Conservation (phyloP, 2,797 vertebrate species). For the Pipistrellus nathusii region DNA sequence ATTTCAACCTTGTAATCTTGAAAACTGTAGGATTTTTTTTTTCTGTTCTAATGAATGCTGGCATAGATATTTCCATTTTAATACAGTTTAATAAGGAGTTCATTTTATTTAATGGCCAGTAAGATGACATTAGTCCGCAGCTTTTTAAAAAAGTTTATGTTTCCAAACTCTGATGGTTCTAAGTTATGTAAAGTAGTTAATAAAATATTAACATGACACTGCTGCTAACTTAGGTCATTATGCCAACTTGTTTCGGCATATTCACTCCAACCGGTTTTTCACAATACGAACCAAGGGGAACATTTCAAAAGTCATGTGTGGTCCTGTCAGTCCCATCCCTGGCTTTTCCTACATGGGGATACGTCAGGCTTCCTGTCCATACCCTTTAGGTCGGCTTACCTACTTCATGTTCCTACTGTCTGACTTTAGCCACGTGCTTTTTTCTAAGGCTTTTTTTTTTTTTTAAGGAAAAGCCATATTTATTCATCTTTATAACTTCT, state of each 20-base stretch:
- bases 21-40: conserved; percentile 41
- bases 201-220: background rate
- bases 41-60: conserved; percentile 67
- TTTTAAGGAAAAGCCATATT: too few relatives aligned
- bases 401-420: background rate
- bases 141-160: background rate
- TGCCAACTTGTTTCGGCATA: background rate
- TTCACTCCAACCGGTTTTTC: background rate
- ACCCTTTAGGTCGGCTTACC: background rate
- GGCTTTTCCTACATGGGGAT: background rate
- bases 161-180: background rate
- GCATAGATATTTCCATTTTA: conserved; percentile 64
- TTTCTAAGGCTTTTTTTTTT: too few relatives aligned
- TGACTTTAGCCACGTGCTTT: background rate
- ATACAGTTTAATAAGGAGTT: conserved; percentile 59
- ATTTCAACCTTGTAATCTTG: conserved; percentile 67
- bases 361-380: rapidly evolving
- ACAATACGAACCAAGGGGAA: background rate
- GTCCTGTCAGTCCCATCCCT: rapidly evolving
- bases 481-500: too few relatives aligned
- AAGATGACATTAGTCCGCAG: conserved; percentile 7
- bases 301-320: background rate
- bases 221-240: background rate
- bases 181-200: conserved; percentile 30
- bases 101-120: conserved; percentile 44